Percentiles rank a stretch among this genome's conserved stretches.
phyloP scores from a whole-genome alignment of 30 jellyfish, hydroid and myxozoan genomes.

The Hydra vulgaris region DNA sequence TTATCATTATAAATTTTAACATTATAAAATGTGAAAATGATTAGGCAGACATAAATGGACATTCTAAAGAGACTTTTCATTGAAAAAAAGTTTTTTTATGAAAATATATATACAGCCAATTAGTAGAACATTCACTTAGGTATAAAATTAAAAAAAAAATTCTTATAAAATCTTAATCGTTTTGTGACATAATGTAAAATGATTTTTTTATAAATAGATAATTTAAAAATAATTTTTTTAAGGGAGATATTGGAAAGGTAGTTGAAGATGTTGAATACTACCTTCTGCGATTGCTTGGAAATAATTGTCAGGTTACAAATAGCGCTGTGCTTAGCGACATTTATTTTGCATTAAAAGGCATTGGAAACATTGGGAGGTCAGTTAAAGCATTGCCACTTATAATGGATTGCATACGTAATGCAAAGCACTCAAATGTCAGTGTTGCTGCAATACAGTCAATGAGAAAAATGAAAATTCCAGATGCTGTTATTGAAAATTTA shows the following conservation, averaged over 20 bases:
- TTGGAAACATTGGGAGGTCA: constrained; percentile 93
- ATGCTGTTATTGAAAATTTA: constrained; percentile 16
- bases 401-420: constrained; percentile 68
- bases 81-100: too few relatives aligned
- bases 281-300: constrained; percentile 68
- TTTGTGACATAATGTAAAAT: too few relatives aligned
- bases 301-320: constrained; percentile 46
- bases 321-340: constrained; percentile 31
- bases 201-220: too few relatives aligned
- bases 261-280: constrained; percentile 51
- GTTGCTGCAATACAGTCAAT: constrained; percentile 85
- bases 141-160: too few relatives aligned
- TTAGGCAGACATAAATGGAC: too few relatives aligned
- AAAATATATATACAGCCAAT: too few relatives aligned
- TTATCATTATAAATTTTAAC: too few relatives aligned
- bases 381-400: constrained; percentile 46
- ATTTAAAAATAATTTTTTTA: not conserved
- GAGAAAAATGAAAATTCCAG: constrained; percentile 49
- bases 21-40: too few relatives aligned
- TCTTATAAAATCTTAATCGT: not conserved
- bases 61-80: too few relatives aligned
- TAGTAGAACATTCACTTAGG: too few relatives aligned
- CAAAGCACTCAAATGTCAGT: constrained; percentile 54
- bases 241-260: constrained; percentile 51
- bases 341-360: constrained; percentile 74